Percentiles rank a stretch among this genome's conserved stretches.
phyloP scores from a whole-genome alignment of 2,888 invertebrate genomes.

The Drosophila parthenogenetica region DNA sequence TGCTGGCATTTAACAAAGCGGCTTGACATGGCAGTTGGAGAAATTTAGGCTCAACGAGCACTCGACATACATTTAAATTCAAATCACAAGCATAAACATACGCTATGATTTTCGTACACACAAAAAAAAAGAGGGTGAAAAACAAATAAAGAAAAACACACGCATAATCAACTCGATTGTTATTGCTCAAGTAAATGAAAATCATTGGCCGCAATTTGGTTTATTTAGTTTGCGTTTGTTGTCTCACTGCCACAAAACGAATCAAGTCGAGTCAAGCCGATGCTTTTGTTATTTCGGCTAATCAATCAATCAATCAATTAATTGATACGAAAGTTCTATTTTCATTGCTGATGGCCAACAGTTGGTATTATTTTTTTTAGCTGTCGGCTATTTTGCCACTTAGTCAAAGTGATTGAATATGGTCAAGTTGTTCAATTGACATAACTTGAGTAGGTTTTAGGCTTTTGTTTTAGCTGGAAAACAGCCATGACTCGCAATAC shows the following conservation, averaged over 20 bases:
- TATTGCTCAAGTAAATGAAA: constrained; percentile 67
- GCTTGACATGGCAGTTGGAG: not conserved
- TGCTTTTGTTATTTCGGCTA: constrained; percentile 45
- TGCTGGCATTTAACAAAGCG: constrained; percentile 39
- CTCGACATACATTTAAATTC: constrained; percentile 71
- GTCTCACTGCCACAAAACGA: not conserved
- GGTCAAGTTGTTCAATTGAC: constrained; percentile 16
- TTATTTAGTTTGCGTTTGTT: constrained; percentile 47
- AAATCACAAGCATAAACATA: constrained; percentile 66
- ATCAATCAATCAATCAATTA: constrained; percentile 80
- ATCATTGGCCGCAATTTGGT: constrained; percentile 59
- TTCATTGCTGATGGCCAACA: constrained; percentile 71
- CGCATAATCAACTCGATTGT: constrained; percentile 24
- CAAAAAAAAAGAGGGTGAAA: constrained; percentile 11
- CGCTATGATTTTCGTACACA: constrained; percentile 48
- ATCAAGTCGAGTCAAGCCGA: not conserved
- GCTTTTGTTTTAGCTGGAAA: constrained; percentile 1
- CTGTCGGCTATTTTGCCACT: constrained; percentile 58
- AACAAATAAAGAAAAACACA: constrained; percentile 12
- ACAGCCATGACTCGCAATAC: not conserved
- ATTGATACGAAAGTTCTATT: constrained; percentile 62
- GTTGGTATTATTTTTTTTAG: constrained; percentile 52
- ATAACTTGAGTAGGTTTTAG: constrained; percentile 18
- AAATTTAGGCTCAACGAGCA: constrained; percentile 45
- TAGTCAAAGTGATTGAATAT: constrained; percentile 56